phyloP scores from a whole-genome alignment of 2,888 invertebrate species.

The Salticus scenicus region DNA sequence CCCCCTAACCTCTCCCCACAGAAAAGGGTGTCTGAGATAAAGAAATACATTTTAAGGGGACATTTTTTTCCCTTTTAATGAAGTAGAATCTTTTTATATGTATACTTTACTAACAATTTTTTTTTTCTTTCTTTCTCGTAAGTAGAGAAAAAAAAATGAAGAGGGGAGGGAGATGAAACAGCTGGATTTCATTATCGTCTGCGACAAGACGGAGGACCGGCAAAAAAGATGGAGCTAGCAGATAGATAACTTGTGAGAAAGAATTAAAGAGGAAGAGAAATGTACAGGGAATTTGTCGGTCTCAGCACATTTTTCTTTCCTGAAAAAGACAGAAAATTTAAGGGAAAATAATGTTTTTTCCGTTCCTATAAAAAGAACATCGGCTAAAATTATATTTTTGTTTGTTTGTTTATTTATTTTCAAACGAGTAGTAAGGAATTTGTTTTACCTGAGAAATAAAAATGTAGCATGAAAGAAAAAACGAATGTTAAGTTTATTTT shows the following conservation, averaged over 20 bases:
- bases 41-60: too few species aligned
- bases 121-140: neutral
- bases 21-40: too few species aligned
- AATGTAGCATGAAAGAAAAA: neutral
- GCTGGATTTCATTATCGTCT: slow-evolving; percentile 49
- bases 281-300: neutral
- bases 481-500: too few species aligned
- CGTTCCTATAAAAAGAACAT: neutral
- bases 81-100: too few species aligned
- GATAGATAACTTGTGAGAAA: neutral
- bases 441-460: neutral
- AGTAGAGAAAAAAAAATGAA: too few species aligned
- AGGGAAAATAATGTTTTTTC: neutral
- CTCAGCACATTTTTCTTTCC: neutral
- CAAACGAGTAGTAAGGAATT: neutral
- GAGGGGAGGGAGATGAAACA: slow-evolving; percentile 18
- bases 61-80: too few species aligned
- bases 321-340: neutral
- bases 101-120: too few species aligned
- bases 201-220: neutral
- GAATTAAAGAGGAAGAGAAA: neutral
- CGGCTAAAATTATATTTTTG: neutral
- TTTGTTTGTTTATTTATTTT: neutral
- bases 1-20: too few species aligned
- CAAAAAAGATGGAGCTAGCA: neutral